Conservation (phyloP, 2,888 invertebrate species). For the Tromatobia lineatoria region DNA sequence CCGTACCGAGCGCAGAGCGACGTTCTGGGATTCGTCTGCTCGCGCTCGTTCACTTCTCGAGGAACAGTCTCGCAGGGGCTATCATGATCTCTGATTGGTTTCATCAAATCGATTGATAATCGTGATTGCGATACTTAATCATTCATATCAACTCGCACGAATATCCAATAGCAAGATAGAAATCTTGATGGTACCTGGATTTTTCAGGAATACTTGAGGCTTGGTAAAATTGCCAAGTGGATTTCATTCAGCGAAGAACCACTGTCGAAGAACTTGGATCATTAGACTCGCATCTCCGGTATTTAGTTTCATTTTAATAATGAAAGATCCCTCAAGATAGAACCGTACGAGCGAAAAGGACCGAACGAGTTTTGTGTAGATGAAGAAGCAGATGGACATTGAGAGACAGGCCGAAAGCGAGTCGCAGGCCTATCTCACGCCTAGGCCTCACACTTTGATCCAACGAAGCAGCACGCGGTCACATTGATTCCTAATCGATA, state of each 20-base stretch:
- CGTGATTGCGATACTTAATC: constrained; percentile 1
- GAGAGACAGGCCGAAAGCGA: constrained; percentile 47
- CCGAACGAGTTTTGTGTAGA: neutral
- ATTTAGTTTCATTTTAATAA: constrained; percentile 84
- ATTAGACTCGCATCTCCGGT: constrained; percentile 79
- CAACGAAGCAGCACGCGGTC: constrained; percentile 79
- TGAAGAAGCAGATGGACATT: constrained; percentile 21
- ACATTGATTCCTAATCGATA: constrained; percentile 83
- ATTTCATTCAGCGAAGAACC: constrained; percentile 71
- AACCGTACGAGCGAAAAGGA: constrained; percentile 70
- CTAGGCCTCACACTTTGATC: constrained; percentile 76
- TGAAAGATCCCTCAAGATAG: constrained; percentile 81
- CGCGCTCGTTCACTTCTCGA: constrained; percentile 50
- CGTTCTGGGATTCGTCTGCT: constrained; percentile 79
- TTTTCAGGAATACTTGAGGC: neutral
- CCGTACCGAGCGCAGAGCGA: constrained; percentile 77
- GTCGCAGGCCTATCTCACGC: constrained; percentile 68
- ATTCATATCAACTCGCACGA: neutral
- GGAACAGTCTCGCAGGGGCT: constrained; percentile 70
- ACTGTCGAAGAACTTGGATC: constrained; percentile 74
- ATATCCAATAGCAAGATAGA: neutral
- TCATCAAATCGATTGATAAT: constrained; percentile 42
- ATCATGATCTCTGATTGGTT: constrained; percentile 63
- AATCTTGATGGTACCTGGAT: neutral
- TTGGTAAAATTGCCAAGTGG: neutral